phyloP scores from a whole-genome alignment of 2,113 vertebrate genomes.

The Heteronetta atricapilla region DNA sequence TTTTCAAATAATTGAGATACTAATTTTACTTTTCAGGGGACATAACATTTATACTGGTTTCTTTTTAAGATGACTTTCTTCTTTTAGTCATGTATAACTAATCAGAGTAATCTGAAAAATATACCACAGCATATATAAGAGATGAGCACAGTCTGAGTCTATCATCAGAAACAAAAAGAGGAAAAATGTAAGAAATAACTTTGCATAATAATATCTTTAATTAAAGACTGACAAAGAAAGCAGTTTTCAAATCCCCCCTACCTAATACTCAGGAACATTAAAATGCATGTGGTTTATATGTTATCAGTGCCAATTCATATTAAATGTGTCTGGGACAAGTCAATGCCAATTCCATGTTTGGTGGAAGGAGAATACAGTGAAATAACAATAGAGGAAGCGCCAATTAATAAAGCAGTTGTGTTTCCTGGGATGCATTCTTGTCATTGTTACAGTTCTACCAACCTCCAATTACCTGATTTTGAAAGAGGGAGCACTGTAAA shows the following conservation, averaged over 20 bases:
- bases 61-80: background rate
- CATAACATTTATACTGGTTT: background rate
- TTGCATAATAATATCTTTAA: background rate
- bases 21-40: background rate
- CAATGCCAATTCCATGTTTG: background rate
- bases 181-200: background rate
- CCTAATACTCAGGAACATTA: conserved; percentile 11
- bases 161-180: background rate
- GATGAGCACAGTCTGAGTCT: background rate
- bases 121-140: background rate
- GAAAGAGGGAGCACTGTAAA: background rate
- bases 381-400: conserved; percentile 5
- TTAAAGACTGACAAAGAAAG: conserved; percentile 4
- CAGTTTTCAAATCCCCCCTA: background rate
- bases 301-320: conserved; percentile 6
- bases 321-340: background rate
- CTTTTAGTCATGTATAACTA: background rate
- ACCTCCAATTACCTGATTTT: background rate
- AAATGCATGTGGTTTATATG: background rate
- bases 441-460: background rate
- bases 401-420: background rate
- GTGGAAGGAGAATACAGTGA: background rate
- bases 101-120: background rate
- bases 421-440: background rate
- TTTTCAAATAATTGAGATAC: background rate